Base-by-base conservation (phyloP, 2,113 vertebrate species). In the Condylura cristata region DNA sequence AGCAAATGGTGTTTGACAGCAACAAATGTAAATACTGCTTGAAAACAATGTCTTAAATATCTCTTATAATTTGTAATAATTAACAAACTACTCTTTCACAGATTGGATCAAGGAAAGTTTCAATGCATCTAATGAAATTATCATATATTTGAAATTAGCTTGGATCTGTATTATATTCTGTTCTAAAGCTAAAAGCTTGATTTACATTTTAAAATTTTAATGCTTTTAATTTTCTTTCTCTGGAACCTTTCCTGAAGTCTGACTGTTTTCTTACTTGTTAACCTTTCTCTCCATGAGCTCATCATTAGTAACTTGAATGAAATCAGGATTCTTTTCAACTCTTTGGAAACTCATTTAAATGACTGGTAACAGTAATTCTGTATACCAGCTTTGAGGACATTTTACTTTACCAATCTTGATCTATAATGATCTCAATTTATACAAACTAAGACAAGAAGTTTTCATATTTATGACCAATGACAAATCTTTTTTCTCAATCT, bases 121-220 rank as follows among this genome's bases (percentile, higher is more conserved):
- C 82, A 75, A 44, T 90, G 76, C 24, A 83, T 75, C 65, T 89
- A 89, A 95, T 89, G 65, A 94, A 93, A 89, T 93, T 91, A 95
- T 93, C 74, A 76, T 94, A 91, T 91, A 84, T 86, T 91, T 96
- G 65, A 94, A 96, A 91, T 96, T 91, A 89, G 39, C 76, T 78
- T 91, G 87, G 17, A n/a, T 46, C 34, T 48, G 37, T 82, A 63
- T 92, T 91, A 41, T 66, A 80, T 60, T 95, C 39, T 95, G 14
- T 91, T 89, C 26, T 89, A 82, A 94, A 96, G 78, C 34, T 71
- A 86, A 93, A 92, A 80, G 60, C 75, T 96, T 96, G 65, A 92
- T 83, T 89, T 93, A 71, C 53, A 56, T 84, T 90, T 93, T 65
- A 75, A 92, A 66, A 80, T 93, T 48, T 80, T 74, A 94, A 81